phyloP scores from a whole-genome alignment of 2,113 vertebrate species.

The Dipodomys spectabilis region DNA sequence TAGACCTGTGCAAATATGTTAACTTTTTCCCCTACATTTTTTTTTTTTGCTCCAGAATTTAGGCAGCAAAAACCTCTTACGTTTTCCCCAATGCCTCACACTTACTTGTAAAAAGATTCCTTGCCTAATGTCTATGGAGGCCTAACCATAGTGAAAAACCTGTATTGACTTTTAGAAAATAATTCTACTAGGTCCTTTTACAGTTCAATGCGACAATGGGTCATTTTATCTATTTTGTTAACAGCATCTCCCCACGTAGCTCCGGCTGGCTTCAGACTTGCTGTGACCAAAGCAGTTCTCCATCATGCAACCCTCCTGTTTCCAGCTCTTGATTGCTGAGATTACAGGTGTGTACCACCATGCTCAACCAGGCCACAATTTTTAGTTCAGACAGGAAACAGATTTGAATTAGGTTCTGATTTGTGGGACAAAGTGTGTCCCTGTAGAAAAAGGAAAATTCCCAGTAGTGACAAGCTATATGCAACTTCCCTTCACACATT shows the following conservation, averaged over 20 bases:
- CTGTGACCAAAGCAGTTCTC: too few species aligned
- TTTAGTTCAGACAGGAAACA: neutral
- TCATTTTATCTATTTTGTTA: neutral
- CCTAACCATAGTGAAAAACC: neutral
- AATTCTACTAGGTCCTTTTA: neutral
- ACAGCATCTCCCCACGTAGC: too few species aligned
- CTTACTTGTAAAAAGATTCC: neutral
- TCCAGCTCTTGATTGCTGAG: too few species aligned
- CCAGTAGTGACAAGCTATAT: too few species aligned
- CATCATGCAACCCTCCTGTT: too few species aligned
- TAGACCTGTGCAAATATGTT: slow-evolving; percentile 23
- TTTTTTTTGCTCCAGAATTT: neutral
- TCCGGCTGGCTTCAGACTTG: too few species aligned
- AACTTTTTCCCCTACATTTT: neutral
- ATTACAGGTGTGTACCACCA: too few species aligned
- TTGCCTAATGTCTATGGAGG: neutral
- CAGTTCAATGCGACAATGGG: neutral
- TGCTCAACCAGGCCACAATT: neutral
- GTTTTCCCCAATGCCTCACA: neutral
- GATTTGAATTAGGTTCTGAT: neutral
- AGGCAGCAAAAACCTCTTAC: neutral
- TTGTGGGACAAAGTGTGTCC: neutral
- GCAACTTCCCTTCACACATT: neutral
- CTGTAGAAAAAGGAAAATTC: neutral
- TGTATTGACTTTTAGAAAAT: neutral